Percentiles rank a stretch among this genome's conserved stretches.
These are phyloP conservation scores for Agraylea sexmaculata DNA, from an alignment of 1,140 invertebrate genomes.

Conservation along the genomic window DNA sequence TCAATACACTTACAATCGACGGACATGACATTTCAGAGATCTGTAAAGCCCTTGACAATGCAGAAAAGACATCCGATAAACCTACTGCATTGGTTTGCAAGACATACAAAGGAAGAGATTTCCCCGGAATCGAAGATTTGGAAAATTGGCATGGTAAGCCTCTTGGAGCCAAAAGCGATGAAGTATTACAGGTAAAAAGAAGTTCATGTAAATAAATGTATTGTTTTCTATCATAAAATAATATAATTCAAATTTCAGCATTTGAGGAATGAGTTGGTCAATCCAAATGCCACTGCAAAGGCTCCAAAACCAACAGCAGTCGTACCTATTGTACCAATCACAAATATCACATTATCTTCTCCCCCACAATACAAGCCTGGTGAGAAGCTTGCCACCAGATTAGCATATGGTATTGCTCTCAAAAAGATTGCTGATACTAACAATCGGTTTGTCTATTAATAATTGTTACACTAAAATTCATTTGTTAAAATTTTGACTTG, in stretches of 20 bases:
- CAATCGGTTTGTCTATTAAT: slow-evolving; percentile 27
- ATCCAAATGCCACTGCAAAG: slow-evolving; percentile 25
- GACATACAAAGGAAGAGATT: slow-evolving; percentile 91
- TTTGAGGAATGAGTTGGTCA: slow-evolving; percentile 54
- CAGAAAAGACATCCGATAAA: slow-evolving; percentile 60
- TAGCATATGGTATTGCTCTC: slow-evolving; percentile 89
- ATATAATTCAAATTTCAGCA: slow-evolving; percentile 37
- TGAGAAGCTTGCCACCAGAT: slow-evolving; percentile 77
- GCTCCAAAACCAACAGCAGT: slow-evolving; percentile 48
- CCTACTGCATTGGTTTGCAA: slow-evolving; percentile 92
- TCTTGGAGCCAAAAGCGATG: slow-evolving; percentile 67
- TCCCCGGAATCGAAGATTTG: slow-evolving; percentile 77
- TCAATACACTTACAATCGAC: slow-evolving; percentile 87
- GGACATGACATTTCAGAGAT: slow-evolving; percentile 91
- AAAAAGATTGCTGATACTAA: slow-evolving; percentile 81
- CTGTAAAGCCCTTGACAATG: slow-evolving; percentile 77
- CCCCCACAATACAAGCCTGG: slow-evolving; percentile 77
- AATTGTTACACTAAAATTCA: neutral
- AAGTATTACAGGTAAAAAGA: slow-evolving; percentile 52
- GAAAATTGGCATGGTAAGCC: slow-evolving; percentile 98
- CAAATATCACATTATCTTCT: slow-evolving; percentile 63
- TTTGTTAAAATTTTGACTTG: neutral
- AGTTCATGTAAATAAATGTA: neutral
- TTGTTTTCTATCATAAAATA: slow-evolving; percentile 6
- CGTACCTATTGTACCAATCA: slow-evolving; percentile 60